Evolutionary conservation across 1,140 invertebrate genomes (phyloP).

Genomic region (Monochamus saltuarius): DNA sequence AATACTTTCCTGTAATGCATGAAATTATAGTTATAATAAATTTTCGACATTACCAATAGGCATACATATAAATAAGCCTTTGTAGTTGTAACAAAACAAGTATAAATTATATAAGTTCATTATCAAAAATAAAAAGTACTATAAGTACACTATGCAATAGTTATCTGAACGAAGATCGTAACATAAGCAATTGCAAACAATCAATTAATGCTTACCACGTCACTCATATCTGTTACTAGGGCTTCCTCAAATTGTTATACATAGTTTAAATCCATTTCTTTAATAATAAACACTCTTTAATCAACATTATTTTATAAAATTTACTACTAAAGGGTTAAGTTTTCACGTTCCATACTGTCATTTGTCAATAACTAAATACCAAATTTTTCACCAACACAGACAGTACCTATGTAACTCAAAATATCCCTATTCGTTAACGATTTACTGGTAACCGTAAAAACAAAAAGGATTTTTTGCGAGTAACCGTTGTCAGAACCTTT

Average conservation of each 20-base stretch:
- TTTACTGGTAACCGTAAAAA: too few relatives aligned
- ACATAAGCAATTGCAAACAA: constrained; percentile 5
- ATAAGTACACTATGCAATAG: not conserved
- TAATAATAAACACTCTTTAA: constrained; percentile 5
- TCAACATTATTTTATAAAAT: constrained; percentile 29
- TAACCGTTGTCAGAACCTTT: too few relatives aligned
- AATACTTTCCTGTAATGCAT: constrained; percentile 29
- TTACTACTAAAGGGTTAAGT: constrained; percentile 32
- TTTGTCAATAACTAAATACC: too few relatives aligned
- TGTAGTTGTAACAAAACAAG: not conserved
- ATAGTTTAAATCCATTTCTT: constrained; percentile 23
- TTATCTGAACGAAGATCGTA: not conserved
- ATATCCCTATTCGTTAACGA: too few relatives aligned
- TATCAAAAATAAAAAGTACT: not conserved
- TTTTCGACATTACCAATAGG: not conserved
- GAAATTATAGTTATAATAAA: not conserved
- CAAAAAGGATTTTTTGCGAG: too few relatives aligned
- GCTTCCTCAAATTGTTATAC: constrained; percentile 15
- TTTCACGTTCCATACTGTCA: constrained; percentile 29
- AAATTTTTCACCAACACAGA: not conserved
- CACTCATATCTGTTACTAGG: constrained; percentile 24
- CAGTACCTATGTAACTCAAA: too few relatives aligned
- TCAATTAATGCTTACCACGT: constrained; percentile 26
- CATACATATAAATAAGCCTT: not conserved
- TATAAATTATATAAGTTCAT: constrained; percentile 9